A percentile compares a stretch with the other conserved stretches of the same genome.
phyloP scores from a whole-genome alignment of 2,797 vertebrate genomes.

The Columba guinea region DNA sequence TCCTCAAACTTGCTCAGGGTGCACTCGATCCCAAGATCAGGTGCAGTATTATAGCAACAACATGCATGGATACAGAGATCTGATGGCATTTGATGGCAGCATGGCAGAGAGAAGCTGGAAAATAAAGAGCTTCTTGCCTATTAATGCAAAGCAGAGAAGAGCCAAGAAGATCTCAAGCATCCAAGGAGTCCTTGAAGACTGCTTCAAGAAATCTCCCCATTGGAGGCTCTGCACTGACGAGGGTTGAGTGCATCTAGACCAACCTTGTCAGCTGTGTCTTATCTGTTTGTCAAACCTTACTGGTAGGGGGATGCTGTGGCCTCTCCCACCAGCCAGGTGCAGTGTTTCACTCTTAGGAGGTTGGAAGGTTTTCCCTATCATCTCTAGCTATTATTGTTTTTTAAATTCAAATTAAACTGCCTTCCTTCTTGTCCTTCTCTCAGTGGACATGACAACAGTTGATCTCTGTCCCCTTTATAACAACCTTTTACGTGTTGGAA shows the following conservation, averaged over 20 bases:
- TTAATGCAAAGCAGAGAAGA: background rate
- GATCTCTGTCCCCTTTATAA: background rate
- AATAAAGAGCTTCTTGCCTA: rapidly evolving
- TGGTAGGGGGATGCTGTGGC: too few species aligned
- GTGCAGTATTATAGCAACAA: rapidly evolving
- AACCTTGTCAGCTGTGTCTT: background rate
- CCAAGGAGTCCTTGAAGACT: background rate
- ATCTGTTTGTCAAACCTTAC: rapidly evolving
- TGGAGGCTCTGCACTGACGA: background rate
- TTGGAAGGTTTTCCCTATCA: background rate
- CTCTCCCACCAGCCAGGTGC: background rate
- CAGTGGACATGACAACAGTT: slow-evolving; percentile 19
- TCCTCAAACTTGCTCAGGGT: background rate
- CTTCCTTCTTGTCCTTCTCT: background rate
- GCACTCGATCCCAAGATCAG: background rate
- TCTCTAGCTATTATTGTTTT: background rate
- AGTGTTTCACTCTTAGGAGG: rapidly evolving
- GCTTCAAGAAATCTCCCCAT: background rate
- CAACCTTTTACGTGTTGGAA: background rate
- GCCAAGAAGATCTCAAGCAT: background rate
- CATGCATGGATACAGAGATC: rapidly evolving
- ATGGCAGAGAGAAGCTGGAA: background rate
- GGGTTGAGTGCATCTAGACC: background rate
- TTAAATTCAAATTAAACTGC: background rate
- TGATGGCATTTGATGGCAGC: background rate